phyloP scores from a whole-genome alignment of 2,888 invertebrate species.

The Amphipyra berbera region DNA sequence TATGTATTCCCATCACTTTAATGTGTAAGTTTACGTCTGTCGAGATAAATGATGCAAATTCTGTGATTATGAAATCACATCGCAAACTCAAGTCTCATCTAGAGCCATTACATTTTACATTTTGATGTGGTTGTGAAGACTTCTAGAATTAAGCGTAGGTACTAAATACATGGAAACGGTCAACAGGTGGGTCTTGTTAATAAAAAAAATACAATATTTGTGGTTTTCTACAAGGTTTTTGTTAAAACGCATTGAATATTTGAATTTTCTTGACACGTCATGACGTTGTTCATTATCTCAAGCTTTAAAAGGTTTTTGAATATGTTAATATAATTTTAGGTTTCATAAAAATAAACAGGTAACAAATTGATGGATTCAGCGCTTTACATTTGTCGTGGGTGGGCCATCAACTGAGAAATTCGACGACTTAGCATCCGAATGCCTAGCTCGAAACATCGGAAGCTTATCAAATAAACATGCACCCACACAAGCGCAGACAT shows the following conservation, averaged over 20 bases:
- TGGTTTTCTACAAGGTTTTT: no score
- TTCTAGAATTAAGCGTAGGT: no score
- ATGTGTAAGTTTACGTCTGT: neutral
- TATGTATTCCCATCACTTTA: slow-evolving; percentile 20
- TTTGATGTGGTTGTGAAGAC: neutral
- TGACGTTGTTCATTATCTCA: no score
- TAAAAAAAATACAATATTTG: no score
- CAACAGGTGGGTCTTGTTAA: no score
- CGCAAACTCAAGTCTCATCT: neutral
- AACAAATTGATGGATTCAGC: slow-evolving; percentile 30
- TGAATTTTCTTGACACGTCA: no score
- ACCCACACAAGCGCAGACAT: slow-evolving; percentile 79
- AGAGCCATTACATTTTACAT: neutral
- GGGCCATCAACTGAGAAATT: slow-evolving; percentile 79
- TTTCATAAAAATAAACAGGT: slow-evolving; percentile 14
- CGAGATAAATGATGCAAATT: slow-evolving; percentile 10
- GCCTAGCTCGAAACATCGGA: slow-evolving; percentile 83
- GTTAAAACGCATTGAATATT: no score
- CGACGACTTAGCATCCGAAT: slow-evolving; percentile 83
- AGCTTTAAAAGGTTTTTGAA: no score
- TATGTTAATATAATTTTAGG: slow-evolving; percentile 7
- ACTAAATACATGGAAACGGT: no score
- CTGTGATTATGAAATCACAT: slow-evolving; percentile 8
- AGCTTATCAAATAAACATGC: slow-evolving; percentile 88
- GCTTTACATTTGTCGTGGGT: slow-evolving; percentile 70